Base-by-base conservation (phyloP, 1,140 invertebrate species). In the Oryctes rhinoceros region DNA sequence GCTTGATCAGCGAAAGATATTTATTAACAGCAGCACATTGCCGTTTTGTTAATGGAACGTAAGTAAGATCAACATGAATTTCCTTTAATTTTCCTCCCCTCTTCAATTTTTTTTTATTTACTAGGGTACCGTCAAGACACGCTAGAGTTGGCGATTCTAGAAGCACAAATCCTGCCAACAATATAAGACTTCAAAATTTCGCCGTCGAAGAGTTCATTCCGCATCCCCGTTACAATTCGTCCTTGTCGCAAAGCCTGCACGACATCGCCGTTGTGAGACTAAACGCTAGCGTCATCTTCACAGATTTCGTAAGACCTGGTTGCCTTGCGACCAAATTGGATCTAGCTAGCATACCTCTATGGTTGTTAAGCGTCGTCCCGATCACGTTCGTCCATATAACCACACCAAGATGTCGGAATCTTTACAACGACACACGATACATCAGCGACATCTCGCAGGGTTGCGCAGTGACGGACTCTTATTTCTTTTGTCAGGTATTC, bases 1-100 rank as follows among this genome's bases (percentile, higher is more conserved):
- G 92, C 4, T 84, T 96, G 71, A 91, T 96, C 37, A 90, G 91
- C 0, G 87, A 90, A 1, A 86, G 89, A 49, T 94, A 92, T 89
- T 90, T 95, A 0, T 81, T 96, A 7, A 95, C 94, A 3, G 93
- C 94, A 0, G 94, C 93, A 5, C 94, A 95, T 84, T 95, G 94
- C 84, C 88, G 89, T 20, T 44, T 18, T 65, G 24, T 49, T 30
- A 80, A 9, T 67, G 11, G 11, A n/a, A 24, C 4, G 62, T 67
- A 44, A 44, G 39, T 44, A 44, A 44, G 1, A 7, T 10, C 39
- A 44, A 3, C 5, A 7, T 44, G 39, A 10, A 44, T 7, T 44
- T 7, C 39, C 39, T 44, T 10, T 44, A 0, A 44, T 44, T 7
- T 44, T 44, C 39, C 39, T 10, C 13, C n/a, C n/a, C n/a, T n/a